These are phyloP conservation scores for Heliothis virescens DNA, from an alignment of 1,140 invertebrate genomes.

Conservation along the genomic window DNA sequence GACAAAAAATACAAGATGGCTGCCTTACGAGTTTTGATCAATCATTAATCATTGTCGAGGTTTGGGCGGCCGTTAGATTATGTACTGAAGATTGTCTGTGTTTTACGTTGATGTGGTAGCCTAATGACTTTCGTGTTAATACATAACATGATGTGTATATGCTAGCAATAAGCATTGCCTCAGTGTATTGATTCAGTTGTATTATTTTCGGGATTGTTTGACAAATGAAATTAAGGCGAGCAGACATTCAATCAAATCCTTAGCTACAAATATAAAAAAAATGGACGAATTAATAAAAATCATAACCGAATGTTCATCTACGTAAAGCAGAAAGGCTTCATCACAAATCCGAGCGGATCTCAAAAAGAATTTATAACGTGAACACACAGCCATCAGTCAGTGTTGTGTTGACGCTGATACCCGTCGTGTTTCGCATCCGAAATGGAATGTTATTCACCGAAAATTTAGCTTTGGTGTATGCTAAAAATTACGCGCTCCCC, in stretches of 20 bases:
- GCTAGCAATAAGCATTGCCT: not conserved
- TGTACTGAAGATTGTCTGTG: conserved; percentile 28
- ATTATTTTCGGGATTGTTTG: not conserved
- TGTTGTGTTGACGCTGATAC: conserved; percentile 83
- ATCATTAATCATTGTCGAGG: conserved; percentile 77
- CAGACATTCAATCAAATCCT: not conserved
- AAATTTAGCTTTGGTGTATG: conserved; percentile 81
- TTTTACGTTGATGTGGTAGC: conserved; percentile 45
- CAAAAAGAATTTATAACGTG: conserved; percentile 81
- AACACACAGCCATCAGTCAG: conserved; percentile 81
- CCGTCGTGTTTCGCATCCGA: conserved; percentile 81
- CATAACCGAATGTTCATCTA: conserved; percentile 30
- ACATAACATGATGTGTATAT: not conserved
- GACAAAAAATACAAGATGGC: conserved; percentile 69
- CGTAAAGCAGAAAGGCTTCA: conserved; percentile 28
- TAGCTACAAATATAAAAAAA: not conserved
- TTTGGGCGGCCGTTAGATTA: conserved; percentile 64
- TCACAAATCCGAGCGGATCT: conserved; percentile 65
- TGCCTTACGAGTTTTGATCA: conserved; percentile 67
- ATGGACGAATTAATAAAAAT: conserved; percentile 10
- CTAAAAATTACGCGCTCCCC: conserved; percentile 82
- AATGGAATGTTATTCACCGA: conserved; percentile 85
- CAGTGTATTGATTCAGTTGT: not conserved
- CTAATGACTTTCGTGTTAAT: conserved; percentile 61
- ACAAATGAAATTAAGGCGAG: not conserved